Base-by-base conservation (phyloP, 2,797 vertebrate genomes). In the Xyrichtys novacula region DNA sequence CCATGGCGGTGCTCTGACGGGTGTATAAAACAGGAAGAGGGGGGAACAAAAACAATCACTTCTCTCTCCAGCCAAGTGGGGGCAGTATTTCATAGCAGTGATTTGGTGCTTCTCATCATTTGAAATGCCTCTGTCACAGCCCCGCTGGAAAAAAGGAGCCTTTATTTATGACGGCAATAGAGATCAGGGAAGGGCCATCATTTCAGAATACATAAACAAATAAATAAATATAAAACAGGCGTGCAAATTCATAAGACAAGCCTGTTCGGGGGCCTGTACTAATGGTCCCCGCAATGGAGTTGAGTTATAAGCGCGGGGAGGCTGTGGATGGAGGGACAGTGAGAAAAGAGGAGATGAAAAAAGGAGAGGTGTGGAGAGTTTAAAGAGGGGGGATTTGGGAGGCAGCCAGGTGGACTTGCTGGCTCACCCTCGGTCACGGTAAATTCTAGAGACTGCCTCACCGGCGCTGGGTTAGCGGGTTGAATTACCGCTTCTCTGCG, bases 51-150 rank as follows among this genome's bases (percentile, higher is more conserved):
- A 65, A 71, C 67, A 66, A 59, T 28, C 63, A 72, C 39, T 86
- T 88, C 86, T 66, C 56, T 78, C 68, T 84, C 71, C 74, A 71
- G 3, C 92, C 93, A 93, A 92, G 76, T 46, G 92, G 89, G 88
- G 93, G 92, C 89, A 89, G 84, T 85, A 76, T 91, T 88, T 90
- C 77, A 88, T 74, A 89, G 80, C 71, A 55, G 71, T 75, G 65
- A 69, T 67, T 57, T 62, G 54, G 38, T 60, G 44, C 56, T 31
- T 42, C 39, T 57, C 47, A 61, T 72, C 63, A 72, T 67, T 56
- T 67, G 32, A 61, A 64, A 73, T 28, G 76, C 65, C 49, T 63
- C 25, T 49, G 54, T 74, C 74, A 64, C 11, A 28, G 48, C 36
- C 29, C 20, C 44, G n/a, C 11, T 26, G 57, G 54, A 74, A 74